These are phyloP conservation scores for Hybognathus amarus DNA, from an alignment of 2,797 vertebrate species.

Conservation along the genomic window DNA sequence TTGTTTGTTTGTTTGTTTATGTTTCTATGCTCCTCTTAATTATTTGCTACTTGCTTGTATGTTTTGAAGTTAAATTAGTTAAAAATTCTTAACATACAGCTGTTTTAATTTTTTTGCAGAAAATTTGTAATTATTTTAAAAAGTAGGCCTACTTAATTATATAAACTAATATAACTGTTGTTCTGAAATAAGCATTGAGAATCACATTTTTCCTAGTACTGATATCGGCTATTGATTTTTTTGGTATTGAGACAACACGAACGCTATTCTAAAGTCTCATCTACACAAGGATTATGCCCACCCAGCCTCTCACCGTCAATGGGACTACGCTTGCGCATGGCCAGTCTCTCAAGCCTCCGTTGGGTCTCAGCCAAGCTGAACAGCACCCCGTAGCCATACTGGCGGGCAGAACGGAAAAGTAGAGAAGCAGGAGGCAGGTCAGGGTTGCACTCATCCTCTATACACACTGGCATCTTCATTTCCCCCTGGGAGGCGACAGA, in stretches of 20 bases:
- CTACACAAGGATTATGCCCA: neutral
- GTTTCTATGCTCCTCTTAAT: too few species aligned
- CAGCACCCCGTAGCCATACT: slow-evolving; percentile 90
- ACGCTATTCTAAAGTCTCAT: neutral
- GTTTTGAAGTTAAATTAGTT: too few species aligned
- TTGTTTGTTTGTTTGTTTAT: too few species aligned
- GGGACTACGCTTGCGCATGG: slow-evolving; percentile 84
- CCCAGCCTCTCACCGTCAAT: slow-evolving; percentile 76
- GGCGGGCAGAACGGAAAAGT: slow-evolving; percentile 87
- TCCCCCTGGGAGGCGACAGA: slow-evolving; percentile 80
- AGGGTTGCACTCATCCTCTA: slow-evolving; percentile 91
- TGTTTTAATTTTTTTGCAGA: too few species aligned
- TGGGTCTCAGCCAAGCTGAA: slow-evolving; percentile 93
- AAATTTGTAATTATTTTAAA: too few species aligned
- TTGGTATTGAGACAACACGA: neutral
- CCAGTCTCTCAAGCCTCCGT: slow-evolving; percentile 85
- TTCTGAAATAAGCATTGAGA: neutral
- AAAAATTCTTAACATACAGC: too few species aligned
- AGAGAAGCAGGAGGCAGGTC: slow-evolving; percentile 89
- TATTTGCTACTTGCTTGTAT: too few species aligned
- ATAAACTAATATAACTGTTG: too few species aligned
- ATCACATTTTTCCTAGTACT: neutral
- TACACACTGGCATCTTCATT: slow-evolving; percentile 93
- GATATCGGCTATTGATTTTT: neutral
- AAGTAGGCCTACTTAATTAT: too few species aligned